These are phyloP conservation scores for Romanomermis culicivorax DNA, from an alignment of 2,888 invertebrate genomes.

Conservation along the genomic window DNA sequence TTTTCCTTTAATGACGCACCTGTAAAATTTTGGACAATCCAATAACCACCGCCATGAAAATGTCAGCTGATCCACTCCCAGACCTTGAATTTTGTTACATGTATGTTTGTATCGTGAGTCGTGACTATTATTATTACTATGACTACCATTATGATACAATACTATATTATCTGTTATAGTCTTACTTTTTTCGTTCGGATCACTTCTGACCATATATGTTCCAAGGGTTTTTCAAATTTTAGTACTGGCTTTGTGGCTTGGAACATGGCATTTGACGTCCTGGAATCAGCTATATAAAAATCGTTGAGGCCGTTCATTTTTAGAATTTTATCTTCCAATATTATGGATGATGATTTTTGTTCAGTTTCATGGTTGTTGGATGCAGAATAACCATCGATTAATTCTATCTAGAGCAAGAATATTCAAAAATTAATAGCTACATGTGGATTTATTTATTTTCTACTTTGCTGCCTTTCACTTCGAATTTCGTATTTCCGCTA, in stretches of 20 bases:
- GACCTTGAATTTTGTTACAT: no score
- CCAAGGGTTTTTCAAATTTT: background rate
- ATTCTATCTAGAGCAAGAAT: no score
- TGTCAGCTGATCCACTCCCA: no score
- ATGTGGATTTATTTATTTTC: no score
- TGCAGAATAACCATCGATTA: background rate
- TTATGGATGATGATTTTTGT: background rate
- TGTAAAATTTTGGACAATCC: no score
- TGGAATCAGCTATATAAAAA: background rate
- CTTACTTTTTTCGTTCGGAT: slow-evolving; percentile 9
- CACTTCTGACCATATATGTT: background rate
- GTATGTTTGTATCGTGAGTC: no score
- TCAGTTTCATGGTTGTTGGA: background rate
- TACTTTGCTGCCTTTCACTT: background rate
- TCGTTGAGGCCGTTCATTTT: background rate
- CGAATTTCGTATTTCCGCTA: background rate
- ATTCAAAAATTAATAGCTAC: no score
- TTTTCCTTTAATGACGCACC: no score
- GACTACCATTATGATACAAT: no score
- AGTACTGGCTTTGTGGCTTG: slow-evolving; percentile 2
- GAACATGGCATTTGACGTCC: background rate
- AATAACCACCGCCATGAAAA: no score
- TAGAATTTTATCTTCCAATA: background rate
- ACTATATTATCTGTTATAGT: no score
- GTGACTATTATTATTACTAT: no score